These are phyloP conservation scores for Aleiodes sp. DNA, from an alignment of 1,140 invertebrate species.

Conservation along the genomic window DNA sequence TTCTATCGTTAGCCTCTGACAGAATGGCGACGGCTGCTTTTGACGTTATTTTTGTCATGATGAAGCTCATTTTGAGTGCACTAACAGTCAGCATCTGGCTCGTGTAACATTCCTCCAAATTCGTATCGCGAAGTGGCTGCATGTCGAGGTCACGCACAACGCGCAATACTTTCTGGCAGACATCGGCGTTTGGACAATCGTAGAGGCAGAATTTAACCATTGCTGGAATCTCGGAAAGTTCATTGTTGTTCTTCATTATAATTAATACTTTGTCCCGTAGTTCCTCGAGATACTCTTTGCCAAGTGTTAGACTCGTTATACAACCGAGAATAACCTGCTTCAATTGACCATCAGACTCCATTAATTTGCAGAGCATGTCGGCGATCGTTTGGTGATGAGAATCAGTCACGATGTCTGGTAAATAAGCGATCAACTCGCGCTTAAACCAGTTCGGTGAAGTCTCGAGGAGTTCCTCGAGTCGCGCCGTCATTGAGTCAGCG, in stretches of 20 bases:
- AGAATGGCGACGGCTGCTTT: conserved; percentile 47
- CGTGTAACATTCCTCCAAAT: conserved; percentile 51
- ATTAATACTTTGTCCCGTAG: conserved; percentile 49
- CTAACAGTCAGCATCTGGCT: conserved; percentile 52
- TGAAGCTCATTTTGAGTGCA: conserved; percentile 51
- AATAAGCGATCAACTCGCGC: conserved; percentile 52
- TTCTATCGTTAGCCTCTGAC: conserved; percentile 40
- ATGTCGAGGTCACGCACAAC: conserved; percentile 52
- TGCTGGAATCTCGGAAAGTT: conserved; percentile 49
- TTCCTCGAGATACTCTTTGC: conserved; percentile 54
- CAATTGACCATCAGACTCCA: conserved; percentile 51
- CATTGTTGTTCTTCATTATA: conserved; percentile 46
- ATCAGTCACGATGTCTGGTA: conserved; percentile 60
- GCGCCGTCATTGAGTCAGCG: conserved; percentile 44
- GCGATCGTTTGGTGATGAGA: conserved; percentile 54
- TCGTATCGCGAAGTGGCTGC: conserved; percentile 49
- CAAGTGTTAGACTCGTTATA: conserved; percentile 54
- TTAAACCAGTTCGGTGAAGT: conserved; percentile 59
- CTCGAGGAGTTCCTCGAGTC: conserved; percentile 55
- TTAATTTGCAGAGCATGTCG: conserved; percentile 53
- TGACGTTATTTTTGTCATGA: conserved; percentile 47
- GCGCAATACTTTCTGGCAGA: conserved; percentile 50
- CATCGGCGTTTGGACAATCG: conserved; percentile 40
- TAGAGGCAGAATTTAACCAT: conserved; percentile 56
- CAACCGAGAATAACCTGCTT: conserved; percentile 54